Evolutionary conservation across 2,888 invertebrate species (phyloP).

Genomic region (Cosmia pyralina): DNA sequence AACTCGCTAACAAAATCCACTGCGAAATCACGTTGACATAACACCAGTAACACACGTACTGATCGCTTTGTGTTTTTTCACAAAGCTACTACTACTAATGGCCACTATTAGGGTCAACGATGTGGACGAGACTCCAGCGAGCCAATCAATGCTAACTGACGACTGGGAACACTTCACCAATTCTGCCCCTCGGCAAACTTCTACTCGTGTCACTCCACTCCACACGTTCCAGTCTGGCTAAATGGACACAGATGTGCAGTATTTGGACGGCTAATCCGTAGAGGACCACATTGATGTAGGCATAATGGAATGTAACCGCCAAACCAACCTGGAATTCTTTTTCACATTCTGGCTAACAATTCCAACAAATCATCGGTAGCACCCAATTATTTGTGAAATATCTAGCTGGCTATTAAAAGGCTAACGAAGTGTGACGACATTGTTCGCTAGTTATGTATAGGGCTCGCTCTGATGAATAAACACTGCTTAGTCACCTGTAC

Average conservation of each 20-base stretch:
- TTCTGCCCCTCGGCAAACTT: constrained; percentile 50
- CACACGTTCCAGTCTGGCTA: constrained; percentile 11
- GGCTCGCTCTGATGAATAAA: constrained; percentile 26
- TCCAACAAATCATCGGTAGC: constrained; percentile 20
- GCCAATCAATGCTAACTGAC: constrained; percentile 69
- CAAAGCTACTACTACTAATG: constrained; percentile 63
- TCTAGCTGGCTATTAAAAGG: constrained; percentile 20
- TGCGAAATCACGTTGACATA: constrained; percentile 32
- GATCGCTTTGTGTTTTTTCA: constrained; percentile 64
- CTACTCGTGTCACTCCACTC: constrained; percentile 27
- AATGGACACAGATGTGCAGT: constrained; percentile 25
- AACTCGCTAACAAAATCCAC: constrained; percentile 29
- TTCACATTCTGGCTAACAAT: constrained; percentile 18
- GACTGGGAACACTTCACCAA: constrained; percentile 56
- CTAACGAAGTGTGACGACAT: constrained; percentile 23
- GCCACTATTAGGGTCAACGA: constrained; percentile 71
- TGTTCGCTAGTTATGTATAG: constrained; percentile 22
- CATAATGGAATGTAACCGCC: constrained; percentile 24
- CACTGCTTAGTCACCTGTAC: constrained; percentile 46
- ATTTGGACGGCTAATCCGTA: constrained; percentile 15
- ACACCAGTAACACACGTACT: constrained; percentile 33
- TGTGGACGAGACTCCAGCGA: constrained; percentile 63
- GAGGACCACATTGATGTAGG: background rate
- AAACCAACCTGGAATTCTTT: constrained; percentile 19
- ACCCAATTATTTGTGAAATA: constrained; percentile 44